A percentile compares a stretch with the other conserved stretches of the same genome.
These are phyloP conservation scores for Fragum sueziense DNA, from an alignment of 2,888 invertebrate genomes.

Conservation along the genomic window DNA sequence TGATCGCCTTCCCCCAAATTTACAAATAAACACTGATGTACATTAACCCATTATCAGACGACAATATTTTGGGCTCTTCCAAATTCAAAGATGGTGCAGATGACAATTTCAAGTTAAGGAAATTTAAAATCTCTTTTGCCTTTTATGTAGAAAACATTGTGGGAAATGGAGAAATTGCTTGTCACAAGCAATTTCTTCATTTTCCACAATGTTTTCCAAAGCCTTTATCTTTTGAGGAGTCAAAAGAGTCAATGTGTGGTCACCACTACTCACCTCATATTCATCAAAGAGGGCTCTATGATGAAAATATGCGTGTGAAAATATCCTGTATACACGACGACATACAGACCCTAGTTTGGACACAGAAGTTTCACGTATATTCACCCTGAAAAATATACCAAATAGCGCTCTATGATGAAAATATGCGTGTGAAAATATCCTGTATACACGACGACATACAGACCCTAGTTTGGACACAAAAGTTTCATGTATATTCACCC, in stretches of 20 bases:
- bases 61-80: too few species aligned
- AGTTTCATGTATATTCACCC: slow-evolving; percentile 99
- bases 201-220: not conserved
- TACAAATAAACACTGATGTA: too few species aligned
- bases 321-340: slow-evolving; percentile 98
- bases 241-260: not conserved
- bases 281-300: slow-evolving; percentile 98
- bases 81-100: too few species aligned
- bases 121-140: too few species aligned
- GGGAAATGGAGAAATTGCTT: slow-evolving; percentile 5
- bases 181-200: not conserved
- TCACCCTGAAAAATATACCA: slow-evolving; percentile 89
- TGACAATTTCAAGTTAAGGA: too few species aligned
- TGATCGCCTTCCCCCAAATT: too few species aligned
- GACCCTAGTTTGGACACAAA: slow-evolving; percentile 99
- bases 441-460: slow-evolving; percentile 98
- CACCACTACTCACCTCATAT: slow-evolving; percentile 91
- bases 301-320: slow-evolving; percentile 99
- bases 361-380: slow-evolving; percentile 99
- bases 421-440: slow-evolving; percentile 99
- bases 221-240: not conserved
- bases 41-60: too few species aligned
- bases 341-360: slow-evolving; percentile 99
- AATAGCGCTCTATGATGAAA: slow-evolving; percentile 98
- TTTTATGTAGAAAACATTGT: slow-evolving; percentile 14